Conservation (phyloP, 2,797 vertebrate genomes). For the Myotis pilosus region DNA sequence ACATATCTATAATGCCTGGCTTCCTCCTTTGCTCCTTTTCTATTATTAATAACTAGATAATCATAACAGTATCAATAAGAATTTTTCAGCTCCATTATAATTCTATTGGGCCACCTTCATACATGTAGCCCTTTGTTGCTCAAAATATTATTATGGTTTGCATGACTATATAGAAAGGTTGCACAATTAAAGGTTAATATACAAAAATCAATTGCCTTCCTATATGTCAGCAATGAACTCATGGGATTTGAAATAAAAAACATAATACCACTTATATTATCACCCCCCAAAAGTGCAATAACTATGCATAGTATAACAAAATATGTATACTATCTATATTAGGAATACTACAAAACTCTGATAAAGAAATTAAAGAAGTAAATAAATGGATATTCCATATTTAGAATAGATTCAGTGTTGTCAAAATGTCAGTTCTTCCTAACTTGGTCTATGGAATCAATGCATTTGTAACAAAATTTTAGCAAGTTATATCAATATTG, state of each 20-base stretch:
- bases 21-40: background rate
- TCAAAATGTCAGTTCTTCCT: background rate
- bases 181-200: background rate
- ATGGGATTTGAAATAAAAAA: background rate
- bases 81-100: background rate
- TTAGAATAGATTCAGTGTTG: background rate
- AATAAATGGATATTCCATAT: background rate
- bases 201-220: background rate
- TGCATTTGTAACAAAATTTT: background rate
- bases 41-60: background rate
- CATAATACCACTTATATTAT: background rate
- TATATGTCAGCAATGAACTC: background rate
- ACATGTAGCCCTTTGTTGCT: background rate
- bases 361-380: background rate
- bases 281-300: background rate
- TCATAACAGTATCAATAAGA: background rate
- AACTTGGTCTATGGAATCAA: background rate
- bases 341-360: background rate
- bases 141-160: background rate
- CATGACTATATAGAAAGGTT: background rate
- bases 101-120: background rate
- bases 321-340: background rate
- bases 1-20: background rate
- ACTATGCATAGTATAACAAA: background rate
- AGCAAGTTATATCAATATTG: background rate